Base-by-base conservation (phyloP, 2,888 invertebrate species). In the Nephrotoma guestfalica region DNA sequence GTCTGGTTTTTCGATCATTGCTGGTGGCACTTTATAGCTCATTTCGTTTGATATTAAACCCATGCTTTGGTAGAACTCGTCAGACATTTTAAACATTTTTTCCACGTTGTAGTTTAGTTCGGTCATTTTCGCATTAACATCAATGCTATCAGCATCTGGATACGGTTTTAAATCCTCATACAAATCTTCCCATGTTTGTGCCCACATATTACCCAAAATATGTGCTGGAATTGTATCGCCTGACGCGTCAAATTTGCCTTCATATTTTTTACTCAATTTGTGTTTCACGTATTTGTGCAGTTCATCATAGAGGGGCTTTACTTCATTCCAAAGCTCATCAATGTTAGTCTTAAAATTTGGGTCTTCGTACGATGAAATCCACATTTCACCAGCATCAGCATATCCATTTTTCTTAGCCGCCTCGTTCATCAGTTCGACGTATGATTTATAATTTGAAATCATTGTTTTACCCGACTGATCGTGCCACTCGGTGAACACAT, bases 401-500 rank as follows among this genome's bases (percentile, higher is more conserved):
- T 93, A 95, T 94, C 95, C 93, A 89, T 96, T 96, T 85, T 95
- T 91, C 89, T 92, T 92, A 0, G 96, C 95, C 2, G 95, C 95
- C 90, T 96, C 95, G 87, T 95, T 94, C 87, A 93, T 93, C 18
- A 96, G 89, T 40, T 92, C 91, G 0, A 96, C 94, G 89, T 96
- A 96, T 88, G 94, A 93, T 15, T 93, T 92, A 89, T 94, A 96
- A 89, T 94, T 92, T 2, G 92, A 90, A 13, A 93, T 93, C 45
- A 94, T 93, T 86, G 93, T 93, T 2, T 95, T 94, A 0, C 95
- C 96, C 0, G 95, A 95, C 15, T 93, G 94, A 87, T 95, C 94
- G 88, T 97, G 93, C 96, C 97, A 98, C 88, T 95, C 94, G 6
- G 94, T 91, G 97, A 97, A 98, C 2, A 94, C 92, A 89, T 96